phyloP scores from a whole-genome alignment of 2,113 vertebrate species.

The Ciconia boyciana region DNA sequence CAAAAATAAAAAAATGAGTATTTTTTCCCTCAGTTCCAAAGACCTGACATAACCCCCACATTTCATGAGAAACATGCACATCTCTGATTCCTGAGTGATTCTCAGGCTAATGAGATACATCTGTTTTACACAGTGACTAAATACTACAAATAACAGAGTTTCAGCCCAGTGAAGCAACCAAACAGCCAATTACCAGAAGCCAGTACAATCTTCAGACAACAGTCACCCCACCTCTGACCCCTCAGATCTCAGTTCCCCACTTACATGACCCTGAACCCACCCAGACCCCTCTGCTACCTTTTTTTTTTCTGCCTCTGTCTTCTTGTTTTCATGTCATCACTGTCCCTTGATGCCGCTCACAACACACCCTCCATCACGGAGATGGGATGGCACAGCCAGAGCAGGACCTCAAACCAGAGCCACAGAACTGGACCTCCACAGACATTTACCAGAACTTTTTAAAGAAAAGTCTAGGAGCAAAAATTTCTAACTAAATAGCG shows the following conservation, averaged over 20 bases:
- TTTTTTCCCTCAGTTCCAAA: not conserved
- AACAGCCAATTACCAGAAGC: not conserved
- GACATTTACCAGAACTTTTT: not conserved
- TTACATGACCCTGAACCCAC: not conserved
- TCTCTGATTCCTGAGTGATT: not conserved
- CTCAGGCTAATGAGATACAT: not conserved
- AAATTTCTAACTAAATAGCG: not conserved
- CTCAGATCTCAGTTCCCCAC: not conserved
- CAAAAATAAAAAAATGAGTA: not conserved
- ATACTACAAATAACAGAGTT: not conserved
- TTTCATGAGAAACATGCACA: not conserved
- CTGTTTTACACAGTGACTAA: not conserved
- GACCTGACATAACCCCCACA: not conserved
- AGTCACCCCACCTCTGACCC: not conserved
- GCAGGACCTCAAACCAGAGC: not conserved
- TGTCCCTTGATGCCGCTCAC: not conserved
- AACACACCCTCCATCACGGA: not conserved
- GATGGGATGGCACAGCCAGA: not conserved
- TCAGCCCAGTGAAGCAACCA: not conserved
- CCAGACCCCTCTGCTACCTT: not conserved
- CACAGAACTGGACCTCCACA: not conserved
- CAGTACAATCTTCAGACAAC: not conserved
- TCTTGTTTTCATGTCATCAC: not conserved
- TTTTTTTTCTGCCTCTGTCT: accelerated
- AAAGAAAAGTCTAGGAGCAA: not conserved